These are phyloP conservation scores for Aldabrachelys gigantea DNA, from an alignment of 2,113 vertebrate genomes.

Conservation along the genomic window DNA sequence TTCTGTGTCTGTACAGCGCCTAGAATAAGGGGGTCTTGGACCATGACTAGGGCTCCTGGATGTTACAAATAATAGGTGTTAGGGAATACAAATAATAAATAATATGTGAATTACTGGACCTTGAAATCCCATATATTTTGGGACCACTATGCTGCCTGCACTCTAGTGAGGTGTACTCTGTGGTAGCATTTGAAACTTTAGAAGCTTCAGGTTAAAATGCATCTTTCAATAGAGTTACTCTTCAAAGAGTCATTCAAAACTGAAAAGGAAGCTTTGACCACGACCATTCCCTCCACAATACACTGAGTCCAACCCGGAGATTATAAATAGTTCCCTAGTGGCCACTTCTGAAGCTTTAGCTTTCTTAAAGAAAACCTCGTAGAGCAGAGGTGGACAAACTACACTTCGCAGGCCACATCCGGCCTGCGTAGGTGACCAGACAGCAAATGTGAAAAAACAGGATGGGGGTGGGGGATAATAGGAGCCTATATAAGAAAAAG, in stretches of 20 bases:
- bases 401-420: no score
- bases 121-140: background rate
- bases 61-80: no score
- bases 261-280: background rate
- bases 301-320: accelerated
- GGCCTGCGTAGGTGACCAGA: no score
- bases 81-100: no score
- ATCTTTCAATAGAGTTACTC: accelerated
- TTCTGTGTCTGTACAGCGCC: background rate
- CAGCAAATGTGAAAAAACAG: no score
- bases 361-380: background rate
- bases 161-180: background rate
- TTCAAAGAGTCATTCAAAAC: background rate
- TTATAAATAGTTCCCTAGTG: accelerated
- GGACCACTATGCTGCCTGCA: background rate
- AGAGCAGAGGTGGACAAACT: no score
- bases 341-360: background rate
- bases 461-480: no score
- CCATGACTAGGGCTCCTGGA: no score
- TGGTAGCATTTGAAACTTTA: background rate
- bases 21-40: no score
- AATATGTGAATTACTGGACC: no score
- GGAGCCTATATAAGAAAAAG: no score
- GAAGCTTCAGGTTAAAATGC: background rate
- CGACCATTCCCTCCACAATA: background rate